These are phyloP conservation scores for Hyperoplus lanceolatus DNA, from an alignment of 2,797 vertebrate genomes.

Conservation along the genomic window DNA sequence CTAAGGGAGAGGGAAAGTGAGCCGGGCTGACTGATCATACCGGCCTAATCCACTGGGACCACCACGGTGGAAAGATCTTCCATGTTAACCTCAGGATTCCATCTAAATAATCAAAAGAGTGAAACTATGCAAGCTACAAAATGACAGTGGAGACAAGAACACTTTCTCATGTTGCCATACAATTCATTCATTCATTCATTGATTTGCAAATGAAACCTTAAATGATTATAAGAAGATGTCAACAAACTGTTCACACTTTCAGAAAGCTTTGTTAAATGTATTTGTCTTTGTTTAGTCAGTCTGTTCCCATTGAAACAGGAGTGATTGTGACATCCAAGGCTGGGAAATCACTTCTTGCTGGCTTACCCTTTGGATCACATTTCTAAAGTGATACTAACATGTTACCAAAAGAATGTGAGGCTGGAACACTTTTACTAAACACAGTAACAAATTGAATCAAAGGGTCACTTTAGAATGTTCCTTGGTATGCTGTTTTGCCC, in stretches of 20 bases:
- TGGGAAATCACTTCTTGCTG: neutral
- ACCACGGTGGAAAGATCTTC: constrained; percentile 24
- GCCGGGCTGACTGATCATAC: constrained; percentile 30
- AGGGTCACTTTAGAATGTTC: neutral
- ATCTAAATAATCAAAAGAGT: neutral
- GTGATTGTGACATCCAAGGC: neutral
- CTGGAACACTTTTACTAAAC: too few relatives aligned
- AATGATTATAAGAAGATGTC: neutral
- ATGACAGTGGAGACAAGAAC: neutral
- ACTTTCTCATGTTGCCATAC: neutral
- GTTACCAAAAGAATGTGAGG: neutral
- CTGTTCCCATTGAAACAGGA: neutral
- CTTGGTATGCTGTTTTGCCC: neutral
- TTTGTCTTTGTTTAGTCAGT: neutral
- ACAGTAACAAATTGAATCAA: neutral
- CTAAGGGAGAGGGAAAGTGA: constrained; percentile 57
- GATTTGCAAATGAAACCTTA: neutral
- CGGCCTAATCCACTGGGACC: constrained; percentile 51
- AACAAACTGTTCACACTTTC: neutral
- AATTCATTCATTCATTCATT: too few relatives aligned
- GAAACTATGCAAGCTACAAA: neutral
- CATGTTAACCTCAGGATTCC: constrained; percentile 40
- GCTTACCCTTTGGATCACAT: neutral
- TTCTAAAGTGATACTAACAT: neutral
- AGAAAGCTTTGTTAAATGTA: neutral